Percentiles rank a stretch among this genome's conserved stretches.
phyloP scores from a whole-genome alignment of 2,888 invertebrate genomes.

The Drosophila aldrichi region DNA sequence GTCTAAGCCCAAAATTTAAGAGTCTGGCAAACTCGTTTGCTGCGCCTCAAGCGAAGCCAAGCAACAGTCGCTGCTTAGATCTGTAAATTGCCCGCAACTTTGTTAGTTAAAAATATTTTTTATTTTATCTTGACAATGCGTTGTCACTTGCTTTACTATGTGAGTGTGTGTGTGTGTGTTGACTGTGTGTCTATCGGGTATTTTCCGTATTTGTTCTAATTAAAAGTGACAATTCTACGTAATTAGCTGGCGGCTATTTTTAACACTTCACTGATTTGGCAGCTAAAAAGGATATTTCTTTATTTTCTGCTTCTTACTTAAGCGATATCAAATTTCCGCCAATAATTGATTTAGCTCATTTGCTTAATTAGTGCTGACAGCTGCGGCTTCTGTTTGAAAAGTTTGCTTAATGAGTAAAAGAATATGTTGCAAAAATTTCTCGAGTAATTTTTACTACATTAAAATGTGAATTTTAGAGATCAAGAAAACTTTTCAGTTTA shows the following conservation, averaged over 20 bases:
- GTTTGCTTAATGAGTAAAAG: neutral
- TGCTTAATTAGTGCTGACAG: slow-evolving; percentile 57
- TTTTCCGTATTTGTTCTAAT: slow-evolving; percentile 74
- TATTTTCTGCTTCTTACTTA: slow-evolving; percentile 7
- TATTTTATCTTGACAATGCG: slow-evolving; percentile 73
- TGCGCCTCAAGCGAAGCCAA: slow-evolving; percentile 3
- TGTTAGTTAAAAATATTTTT: slow-evolving; percentile 55
- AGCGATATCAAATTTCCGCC: slow-evolving; percentile 65
- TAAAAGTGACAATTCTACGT: slow-evolving; percentile 81
- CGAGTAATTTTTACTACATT: neutral
- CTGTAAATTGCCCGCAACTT: slow-evolving; percentile 57
- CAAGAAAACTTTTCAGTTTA: too few relatives aligned
- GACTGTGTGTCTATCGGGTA: slow-evolving; percentile 20
- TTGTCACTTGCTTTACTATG: slow-evolving; percentile 27
- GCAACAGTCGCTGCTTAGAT: slow-evolving; percentile 36
- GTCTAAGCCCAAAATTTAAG: slow-evolving; percentile 73
- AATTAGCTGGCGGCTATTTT: slow-evolving; percentile 74
- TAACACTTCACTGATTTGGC: slow-evolving; percentile 64
- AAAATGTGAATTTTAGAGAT: neutral
- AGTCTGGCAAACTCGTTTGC: slow-evolving; percentile 58
- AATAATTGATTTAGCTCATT: slow-evolving; percentile 52
- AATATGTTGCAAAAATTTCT: neutral
- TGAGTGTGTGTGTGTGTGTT: slow-evolving; percentile 12
- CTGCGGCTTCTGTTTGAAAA: slow-evolving; percentile 64
- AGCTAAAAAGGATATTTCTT: slow-evolving; percentile 13